Evolutionary conservation across 2,113 vertebrate species (phyloP).

Genomic region (Otocyon megalotis): DNA sequence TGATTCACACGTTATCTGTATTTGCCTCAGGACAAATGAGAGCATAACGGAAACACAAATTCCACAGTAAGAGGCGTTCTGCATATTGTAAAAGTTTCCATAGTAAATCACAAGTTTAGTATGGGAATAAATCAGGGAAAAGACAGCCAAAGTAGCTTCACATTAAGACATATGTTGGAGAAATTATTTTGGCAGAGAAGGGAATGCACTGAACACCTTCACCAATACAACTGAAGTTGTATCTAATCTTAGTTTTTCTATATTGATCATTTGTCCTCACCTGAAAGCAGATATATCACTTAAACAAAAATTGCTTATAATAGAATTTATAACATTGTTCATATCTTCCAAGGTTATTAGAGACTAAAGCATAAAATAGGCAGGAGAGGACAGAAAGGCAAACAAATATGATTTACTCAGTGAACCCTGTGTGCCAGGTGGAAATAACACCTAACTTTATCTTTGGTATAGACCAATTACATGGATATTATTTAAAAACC

Average conservation of each 20-base stretch:
- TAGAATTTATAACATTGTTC: not conserved
- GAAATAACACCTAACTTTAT: not conserved
- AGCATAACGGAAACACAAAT: not conserved
- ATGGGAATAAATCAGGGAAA: not conserved
- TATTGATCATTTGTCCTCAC: not conserved
- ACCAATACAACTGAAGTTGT: not conserved
- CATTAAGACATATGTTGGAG: not conserved
- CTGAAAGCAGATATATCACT: not conserved
- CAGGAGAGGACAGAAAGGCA: not conserved
- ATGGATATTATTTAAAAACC: not conserved
- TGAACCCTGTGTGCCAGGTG: not conserved
- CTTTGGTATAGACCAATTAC: not conserved
- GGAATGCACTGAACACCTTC: not conserved
- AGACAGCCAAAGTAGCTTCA: not conserved
- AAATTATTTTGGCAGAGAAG: not conserved
- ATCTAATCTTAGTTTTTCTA: not conserved
- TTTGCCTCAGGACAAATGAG: slow-evolving; percentile 34
- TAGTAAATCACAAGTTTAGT: not conserved
- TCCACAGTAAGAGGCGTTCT: not conserved
- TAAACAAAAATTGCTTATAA: not conserved
- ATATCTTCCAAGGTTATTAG: not conserved
- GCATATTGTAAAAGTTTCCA: not conserved
- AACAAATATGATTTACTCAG: not conserved
- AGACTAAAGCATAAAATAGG: not conserved
- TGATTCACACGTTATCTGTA: not conserved